phyloP scores from a whole-genome alignment of 2,797 vertebrate species.

The Halcyon smyrnensis region DNA sequence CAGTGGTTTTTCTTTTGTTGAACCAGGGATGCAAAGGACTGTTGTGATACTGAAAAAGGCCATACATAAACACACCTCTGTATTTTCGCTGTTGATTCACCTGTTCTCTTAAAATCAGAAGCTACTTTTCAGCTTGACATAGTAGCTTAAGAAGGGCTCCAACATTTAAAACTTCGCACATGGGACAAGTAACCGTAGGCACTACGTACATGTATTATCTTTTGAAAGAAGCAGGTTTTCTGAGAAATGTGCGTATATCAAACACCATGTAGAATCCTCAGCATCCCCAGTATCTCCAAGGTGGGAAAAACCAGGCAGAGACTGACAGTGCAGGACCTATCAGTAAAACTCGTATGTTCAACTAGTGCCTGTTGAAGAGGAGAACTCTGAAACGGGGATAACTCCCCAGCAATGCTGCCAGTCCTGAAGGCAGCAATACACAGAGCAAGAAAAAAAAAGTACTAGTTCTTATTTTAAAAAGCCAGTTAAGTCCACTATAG shows the following conservation, averaged over 20 bases:
- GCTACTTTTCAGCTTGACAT: not conserved
- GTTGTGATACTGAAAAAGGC: not conserved
- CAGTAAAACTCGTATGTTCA: not conserved
- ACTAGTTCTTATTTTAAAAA: not conserved
- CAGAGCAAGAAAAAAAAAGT: not conserved
- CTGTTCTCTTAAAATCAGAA: not conserved
- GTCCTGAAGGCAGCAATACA: not conserved
- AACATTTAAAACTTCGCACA: not conserved
- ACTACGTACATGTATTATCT: accelerated
- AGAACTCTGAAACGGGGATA: not conserved
- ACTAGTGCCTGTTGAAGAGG: not conserved
- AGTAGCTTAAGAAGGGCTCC: not conserved
- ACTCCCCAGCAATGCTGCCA: not conserved
- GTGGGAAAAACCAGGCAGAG: not conserved
- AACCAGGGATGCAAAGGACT: not conserved
- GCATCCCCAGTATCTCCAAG: not conserved
- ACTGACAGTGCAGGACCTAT: accelerated
- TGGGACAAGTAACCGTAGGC: accelerated
- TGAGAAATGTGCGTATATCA: accelerated
- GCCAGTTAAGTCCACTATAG: not conserved
- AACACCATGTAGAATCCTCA: not conserved
- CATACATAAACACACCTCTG: not conserved
- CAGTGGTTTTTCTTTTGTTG: not conserved
- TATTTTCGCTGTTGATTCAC: not conserved
- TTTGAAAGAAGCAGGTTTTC: not conserved